These are phyloP conservation scores for Syrrhaptes paradoxus DNA, from an alignment of 2,113 vertebrate species.

Conservation along the genomic window DNA sequence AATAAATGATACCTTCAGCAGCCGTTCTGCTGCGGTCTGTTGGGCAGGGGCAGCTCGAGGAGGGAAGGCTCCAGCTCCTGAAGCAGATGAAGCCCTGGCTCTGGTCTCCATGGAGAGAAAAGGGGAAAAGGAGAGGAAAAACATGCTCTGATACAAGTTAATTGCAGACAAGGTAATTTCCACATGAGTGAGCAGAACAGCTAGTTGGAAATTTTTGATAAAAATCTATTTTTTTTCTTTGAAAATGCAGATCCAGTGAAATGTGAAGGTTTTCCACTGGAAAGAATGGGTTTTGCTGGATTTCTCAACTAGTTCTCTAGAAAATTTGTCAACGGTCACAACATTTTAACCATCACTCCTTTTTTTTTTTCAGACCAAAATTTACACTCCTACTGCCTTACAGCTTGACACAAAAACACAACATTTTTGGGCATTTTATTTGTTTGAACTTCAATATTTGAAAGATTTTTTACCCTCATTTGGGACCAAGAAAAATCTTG, in stretches of 20 bases:
- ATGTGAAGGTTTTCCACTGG: slow-evolving; percentile 43
- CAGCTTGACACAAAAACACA: neutral
- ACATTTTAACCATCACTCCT: neutral
- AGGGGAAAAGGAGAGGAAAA: neutral
- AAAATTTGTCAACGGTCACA: neutral
- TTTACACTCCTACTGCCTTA: neutral
- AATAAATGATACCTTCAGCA: neutral
- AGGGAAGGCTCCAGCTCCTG: neutral
- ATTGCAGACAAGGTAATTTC: slow-evolving; percentile 33
- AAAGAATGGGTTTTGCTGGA: slow-evolving; percentile 21
- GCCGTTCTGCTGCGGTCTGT: neutral
- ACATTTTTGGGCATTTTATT: neutral
- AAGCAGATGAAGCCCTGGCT: neutral
- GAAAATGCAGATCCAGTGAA: slow-evolving; percentile 16
- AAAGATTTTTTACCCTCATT: neutral
- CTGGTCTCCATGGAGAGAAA: neutral
- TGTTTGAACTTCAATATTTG: neutral
- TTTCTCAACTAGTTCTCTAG: slow-evolving; percentile 54
- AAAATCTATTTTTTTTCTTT: slow-evolving; percentile 17
- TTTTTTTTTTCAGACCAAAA: neutral
- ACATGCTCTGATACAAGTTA: neutral
- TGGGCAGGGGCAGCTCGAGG: neutral
- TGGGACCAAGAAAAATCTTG: neutral
- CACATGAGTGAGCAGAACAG: neutral
- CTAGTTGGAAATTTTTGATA: slow-evolving; percentile 19